Conservation (phyloP, 2,113 vertebrate species). For the Psophia crepitans region DNA sequence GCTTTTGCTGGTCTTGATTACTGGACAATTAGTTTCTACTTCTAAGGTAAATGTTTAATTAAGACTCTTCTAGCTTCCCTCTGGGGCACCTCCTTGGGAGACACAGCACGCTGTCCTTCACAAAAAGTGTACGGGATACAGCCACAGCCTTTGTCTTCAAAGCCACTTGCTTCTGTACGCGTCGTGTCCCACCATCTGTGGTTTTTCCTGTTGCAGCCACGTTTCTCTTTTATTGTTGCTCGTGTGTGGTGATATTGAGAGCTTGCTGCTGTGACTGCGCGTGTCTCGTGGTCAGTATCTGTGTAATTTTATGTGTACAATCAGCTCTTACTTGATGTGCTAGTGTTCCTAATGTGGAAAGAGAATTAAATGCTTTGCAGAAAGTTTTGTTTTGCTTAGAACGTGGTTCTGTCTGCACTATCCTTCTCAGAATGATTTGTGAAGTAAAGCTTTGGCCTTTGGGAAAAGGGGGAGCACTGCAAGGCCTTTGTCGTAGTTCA, state of each 20-base stretch:
- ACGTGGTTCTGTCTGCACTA: background rate
- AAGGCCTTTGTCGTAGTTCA: background rate
- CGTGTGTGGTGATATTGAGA: background rate
- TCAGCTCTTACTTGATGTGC: background rate
- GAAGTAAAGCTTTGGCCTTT: background rate
- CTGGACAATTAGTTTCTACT: background rate
- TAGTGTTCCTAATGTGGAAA: background rate
- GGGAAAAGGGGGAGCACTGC: background rate
- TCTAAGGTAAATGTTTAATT: background rate
- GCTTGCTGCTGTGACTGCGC: background rate
- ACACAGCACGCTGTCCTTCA: background rate
- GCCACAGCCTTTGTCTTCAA: background rate
- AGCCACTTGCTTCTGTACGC: background rate
- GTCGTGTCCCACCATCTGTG: background rate
- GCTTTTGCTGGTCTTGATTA: background rate
- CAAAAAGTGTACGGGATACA: accelerated
- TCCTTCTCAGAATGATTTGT: background rate
- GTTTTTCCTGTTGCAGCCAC: background rate
- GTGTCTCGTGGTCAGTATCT: background rate
- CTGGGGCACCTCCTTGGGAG: background rate
- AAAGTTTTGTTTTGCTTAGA: background rate
- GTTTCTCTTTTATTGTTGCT: background rate
- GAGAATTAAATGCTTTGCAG: background rate
- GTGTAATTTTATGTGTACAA: background rate
- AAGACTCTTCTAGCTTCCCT: background rate